These are phyloP conservation scores for Verasper variegatus DNA, from an alignment of 2,113 vertebrate species.

Conservation along the genomic window DNA sequence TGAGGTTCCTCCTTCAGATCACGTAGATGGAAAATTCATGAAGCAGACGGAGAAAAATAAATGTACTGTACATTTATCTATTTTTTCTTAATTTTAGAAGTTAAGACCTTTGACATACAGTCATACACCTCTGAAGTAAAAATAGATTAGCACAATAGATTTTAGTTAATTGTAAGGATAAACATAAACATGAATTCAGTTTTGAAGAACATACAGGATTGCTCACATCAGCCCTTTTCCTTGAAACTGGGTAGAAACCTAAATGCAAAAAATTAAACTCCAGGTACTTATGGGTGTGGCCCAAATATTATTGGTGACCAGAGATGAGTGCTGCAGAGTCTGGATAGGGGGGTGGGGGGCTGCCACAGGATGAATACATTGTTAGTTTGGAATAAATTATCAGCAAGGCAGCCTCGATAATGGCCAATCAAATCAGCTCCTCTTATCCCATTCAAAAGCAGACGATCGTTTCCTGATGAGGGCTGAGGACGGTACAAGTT, in stretches of 20 bases:
- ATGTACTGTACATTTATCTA: slow-evolving; percentile 4
- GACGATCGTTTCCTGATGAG: slow-evolving; percentile 7
- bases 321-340: not conserved
- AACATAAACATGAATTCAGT: not conserved
- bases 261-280: not conserved
- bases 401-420: slow-evolving; percentile 7
- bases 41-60: slow-evolving; percentile 28
- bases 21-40: not conserved
- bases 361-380: not conserved
- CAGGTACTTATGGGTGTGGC: not conserved
- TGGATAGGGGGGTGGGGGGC: not conserved
- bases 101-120: not conserved
- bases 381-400: slow-evolving; percentile 9
- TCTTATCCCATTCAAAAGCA: slow-evolving; percentile 10
- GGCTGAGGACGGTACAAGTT: not conserved
- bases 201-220: not conserved
- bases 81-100: not conserved
- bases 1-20: not conserved
- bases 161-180: not conserved
- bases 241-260: not conserved
- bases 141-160: not conserved
- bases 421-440: slow-evolving; percentile 29
- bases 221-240: not conserved
- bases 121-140: not conserved
- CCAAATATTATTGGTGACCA: not conserved